Conservation (phyloP, 1,140 invertebrate species). For the Penaeus indicus region DNA sequence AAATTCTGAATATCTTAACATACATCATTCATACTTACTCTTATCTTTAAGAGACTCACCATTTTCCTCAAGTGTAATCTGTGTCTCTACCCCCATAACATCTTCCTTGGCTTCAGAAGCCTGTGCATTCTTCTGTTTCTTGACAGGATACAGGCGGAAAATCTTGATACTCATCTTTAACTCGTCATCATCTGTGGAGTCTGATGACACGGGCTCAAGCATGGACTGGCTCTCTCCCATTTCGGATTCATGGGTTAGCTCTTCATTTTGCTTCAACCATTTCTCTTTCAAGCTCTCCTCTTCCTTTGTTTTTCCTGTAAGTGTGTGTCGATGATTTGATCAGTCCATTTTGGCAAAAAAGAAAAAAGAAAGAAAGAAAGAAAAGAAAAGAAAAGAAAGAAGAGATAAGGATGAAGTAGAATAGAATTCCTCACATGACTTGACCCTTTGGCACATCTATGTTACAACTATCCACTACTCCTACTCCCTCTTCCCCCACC, state of each 20-base stretch:
- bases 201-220: constrained; percentile 8
- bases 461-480: too few relatives aligned
- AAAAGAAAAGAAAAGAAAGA: too few relatives aligned
- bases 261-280: constrained; percentile 44
- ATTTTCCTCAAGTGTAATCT: constrained; percentile 52
- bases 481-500: too few relatives aligned
- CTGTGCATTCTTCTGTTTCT: constrained; percentile 42
- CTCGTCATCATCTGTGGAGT: constrained; percentile 36
- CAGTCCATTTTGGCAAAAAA: too few relatives aligned
- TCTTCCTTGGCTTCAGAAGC: constrained; percentile 18
- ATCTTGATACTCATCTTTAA: constrained; percentile 59
- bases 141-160: constrained; percentile 33
- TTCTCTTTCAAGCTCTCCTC: constrained; percentile 50
- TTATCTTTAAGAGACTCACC: background rate
- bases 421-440: too few relatives aligned
- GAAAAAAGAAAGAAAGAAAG: too few relatives aligned
- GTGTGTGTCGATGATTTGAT: too few relatives aligned
- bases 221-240: constrained; percentile 23
- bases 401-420: too few relatives aligned
- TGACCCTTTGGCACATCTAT: too few relatives aligned
- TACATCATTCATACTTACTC: background rate
- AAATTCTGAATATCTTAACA: background rate
- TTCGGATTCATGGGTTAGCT: constrained; percentile 16
- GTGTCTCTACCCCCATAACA: constrained; percentile 50
- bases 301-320: constrained; percentile 47